Evolutionary conservation across 2,797 vertebrate species (phyloP), one percentile per base, ranked within the genome.

Genomic region (Naso thynnoides): DNA sequence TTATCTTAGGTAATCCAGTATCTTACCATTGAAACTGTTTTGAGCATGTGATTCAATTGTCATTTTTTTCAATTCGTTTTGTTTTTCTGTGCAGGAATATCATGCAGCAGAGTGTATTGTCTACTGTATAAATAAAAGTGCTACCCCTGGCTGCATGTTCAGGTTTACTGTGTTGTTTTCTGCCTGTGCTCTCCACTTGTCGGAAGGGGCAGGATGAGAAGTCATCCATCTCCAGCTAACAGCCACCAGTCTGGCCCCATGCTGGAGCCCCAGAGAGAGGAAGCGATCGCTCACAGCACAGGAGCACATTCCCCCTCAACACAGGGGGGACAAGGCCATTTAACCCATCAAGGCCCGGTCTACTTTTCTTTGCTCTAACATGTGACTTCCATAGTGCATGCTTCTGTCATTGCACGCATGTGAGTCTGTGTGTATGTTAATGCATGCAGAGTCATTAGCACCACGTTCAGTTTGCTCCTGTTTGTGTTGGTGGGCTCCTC

Each of bases 221-320:
- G 79, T 90, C 92, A 94, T 94, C 91, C 92, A 93, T 95, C 94
- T 94, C 88, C 48, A 82, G 87, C 92, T 93, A 94, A 93, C 91
- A 93, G 93, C 93, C 92, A 94, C 90, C 90, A 92, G 90, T 92
- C 93, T 89, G 91, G 91, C 93, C 93, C 91, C 93, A 94, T 92
- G 91, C 93, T 92, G 90, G 86, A 94, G 88, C 88, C 91, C 88
- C 80, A 87, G 89, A 90, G 91, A 95, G 88, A 94, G 94, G 94
- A 95, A 95, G 92, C 86, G 85, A 95, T 95, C 92, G 92, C 93
- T 94, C 93, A 94, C 88, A 89, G 91, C 90, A 89, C 90, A 91
- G 89, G 90, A 90, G 91, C 88, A 90, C 92, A 90, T 89, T 90
- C 91, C 85, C 89, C 82, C 82, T 87, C 90, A 86, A 91, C 91